Evolutionary conservation across 1,140 invertebrate species (phyloP).

Genomic region (Cyphomyrmex costatus): DNA sequence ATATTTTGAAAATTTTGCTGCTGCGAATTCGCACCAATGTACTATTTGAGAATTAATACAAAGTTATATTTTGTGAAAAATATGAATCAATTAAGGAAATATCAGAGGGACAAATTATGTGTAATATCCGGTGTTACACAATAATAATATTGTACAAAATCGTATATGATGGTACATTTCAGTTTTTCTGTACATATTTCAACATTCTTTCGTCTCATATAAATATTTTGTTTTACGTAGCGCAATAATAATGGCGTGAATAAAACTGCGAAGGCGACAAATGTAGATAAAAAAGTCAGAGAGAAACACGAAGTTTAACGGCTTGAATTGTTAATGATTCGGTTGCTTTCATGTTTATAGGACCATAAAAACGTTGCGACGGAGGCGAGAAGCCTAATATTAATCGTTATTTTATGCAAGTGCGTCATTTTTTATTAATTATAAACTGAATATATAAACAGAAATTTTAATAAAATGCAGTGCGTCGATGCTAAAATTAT

Average conservation of each 20-base stretch:
- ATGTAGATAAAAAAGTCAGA: background rate
- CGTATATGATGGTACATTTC: background rate
- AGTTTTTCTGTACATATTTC: too few relatives aligned
- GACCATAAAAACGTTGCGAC: background rate
- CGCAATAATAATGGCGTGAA: background rate
- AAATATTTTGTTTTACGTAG: conserved; percentile 6
- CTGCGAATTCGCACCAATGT: too few relatives aligned
- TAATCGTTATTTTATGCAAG: conserved; percentile 40
- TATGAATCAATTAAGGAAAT: conserved; percentile 2
- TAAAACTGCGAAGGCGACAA: conserved; percentile 3
- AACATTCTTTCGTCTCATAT: background rate
- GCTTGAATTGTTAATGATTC: background rate
- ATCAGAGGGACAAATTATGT: background rate
- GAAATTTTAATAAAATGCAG: conserved; percentile 36
- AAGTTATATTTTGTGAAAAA: background rate
- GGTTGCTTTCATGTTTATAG: conserved; percentile 1
- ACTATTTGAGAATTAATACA: too few relatives aligned
- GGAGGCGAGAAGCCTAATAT: background rate
- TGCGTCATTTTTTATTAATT: background rate
- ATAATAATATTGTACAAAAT: conserved; percentile 16
- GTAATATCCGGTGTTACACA: background rate
- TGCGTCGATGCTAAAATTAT: background rate
- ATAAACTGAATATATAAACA: background rate
- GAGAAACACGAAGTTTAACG: background rate
- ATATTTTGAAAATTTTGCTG: too few relatives aligned